Percentiles rank a stretch among this genome's conserved stretches.
phyloP scores from a whole-genome alignment of 2,888 invertebrate genomes.

The Phytoseiulus persimilis region DNA sequence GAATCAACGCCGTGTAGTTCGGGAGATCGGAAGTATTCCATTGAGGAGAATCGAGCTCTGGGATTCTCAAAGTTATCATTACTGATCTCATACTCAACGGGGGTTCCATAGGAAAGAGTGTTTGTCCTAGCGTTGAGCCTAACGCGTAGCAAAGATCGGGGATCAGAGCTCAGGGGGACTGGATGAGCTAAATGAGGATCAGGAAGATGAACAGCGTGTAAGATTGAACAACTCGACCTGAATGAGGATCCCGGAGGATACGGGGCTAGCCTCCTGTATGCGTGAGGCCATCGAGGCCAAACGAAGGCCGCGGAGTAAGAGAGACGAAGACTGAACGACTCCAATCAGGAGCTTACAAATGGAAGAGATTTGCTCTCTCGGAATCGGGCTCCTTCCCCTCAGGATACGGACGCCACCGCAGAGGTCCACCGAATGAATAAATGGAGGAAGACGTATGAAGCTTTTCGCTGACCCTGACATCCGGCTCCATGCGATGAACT shows the following conservation, averaged over 20 bases:
- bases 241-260: neutral
- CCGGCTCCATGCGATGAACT: neutral
- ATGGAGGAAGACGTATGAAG: neutral
- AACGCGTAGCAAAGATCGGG: too few relatives aligned
- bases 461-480: neutral
- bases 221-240: neutral
- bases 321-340: neutral
- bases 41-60: too few relatives aligned
- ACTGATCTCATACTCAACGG: too few relatives aligned
- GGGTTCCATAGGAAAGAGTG: too few relatives aligned
- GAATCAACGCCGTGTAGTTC: too few relatives aligned
- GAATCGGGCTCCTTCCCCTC: neutral
- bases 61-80: too few relatives aligned
- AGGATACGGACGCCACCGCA: neutral
- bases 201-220: neutral
- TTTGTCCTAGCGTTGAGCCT: too few relatives aligned
- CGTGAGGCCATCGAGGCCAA: neutral
- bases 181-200: neutral
- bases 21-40: too few relatives aligned
- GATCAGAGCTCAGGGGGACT: neutral
- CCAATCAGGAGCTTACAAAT: neutral
- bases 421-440: neutral
- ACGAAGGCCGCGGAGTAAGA: neutral
- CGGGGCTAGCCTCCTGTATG: neutral
- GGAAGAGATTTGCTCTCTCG: neutral